These are phyloP conservation scores for Trileptium ribeirensis DNA, from an alignment of 2,888 invertebrate species.

Conservation along the genomic window DNA sequence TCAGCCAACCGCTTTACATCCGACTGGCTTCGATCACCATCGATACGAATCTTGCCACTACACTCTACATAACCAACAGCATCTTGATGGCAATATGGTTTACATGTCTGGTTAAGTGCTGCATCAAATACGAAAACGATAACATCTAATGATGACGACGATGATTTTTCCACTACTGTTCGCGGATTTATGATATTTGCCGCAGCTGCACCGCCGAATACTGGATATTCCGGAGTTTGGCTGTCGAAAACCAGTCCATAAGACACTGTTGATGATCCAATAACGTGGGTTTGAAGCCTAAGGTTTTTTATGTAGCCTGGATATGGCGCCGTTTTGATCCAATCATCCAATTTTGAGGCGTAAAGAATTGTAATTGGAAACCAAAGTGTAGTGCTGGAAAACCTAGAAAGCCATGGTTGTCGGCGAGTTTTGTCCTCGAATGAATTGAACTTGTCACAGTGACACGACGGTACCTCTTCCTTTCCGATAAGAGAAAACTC, in stretches of 20 bases:
- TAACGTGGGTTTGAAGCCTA: not conserved
- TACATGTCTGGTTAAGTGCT: not conserved
- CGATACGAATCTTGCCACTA: not conserved
- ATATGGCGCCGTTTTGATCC: not conserved
- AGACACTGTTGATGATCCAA: not conserved
- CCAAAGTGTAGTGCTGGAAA: not conserved
- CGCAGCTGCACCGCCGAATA: not conserved
- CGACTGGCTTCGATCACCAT: not conserved
- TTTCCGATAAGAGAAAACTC: not conserved
- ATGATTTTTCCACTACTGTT: not conserved
- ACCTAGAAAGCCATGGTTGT: not conserved
- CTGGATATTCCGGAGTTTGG: not conserved
- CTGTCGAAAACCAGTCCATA: not conserved
- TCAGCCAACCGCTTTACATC: not conserved
- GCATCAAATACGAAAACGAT: not conserved
- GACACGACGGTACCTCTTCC: not conserved
- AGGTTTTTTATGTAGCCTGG: too few relatives aligned
- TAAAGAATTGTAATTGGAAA: conserved; percentile 4
- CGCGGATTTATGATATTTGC: not conserved
- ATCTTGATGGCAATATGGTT: not conserved
- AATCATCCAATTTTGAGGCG: not conserved
- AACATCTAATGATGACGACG: not conserved
- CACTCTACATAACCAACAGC: not conserved
- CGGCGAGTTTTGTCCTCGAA: not conserved
- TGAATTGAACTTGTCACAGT: too few relatives aligned